Conservation (phyloP, 2,113 vertebrate species). For the Phainopepla nitens region DNA sequence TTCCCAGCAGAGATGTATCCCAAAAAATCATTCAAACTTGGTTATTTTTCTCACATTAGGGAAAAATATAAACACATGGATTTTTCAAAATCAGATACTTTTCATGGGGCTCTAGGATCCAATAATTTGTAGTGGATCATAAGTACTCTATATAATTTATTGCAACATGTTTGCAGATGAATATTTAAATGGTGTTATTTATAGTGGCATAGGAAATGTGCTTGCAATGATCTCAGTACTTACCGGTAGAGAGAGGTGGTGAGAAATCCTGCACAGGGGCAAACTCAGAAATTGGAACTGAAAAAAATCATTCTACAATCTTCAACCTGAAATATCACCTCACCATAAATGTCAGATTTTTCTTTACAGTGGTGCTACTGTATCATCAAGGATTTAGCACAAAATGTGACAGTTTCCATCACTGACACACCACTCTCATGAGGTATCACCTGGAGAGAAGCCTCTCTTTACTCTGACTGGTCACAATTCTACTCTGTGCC, state of each 20-base stretch:
- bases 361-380: background rate
- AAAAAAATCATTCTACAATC: background rate
- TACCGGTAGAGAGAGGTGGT: background rate
- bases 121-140: conserved; percentile 1
- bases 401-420: background rate
- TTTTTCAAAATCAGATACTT: background rate
- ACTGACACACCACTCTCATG: background rate
- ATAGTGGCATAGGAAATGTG: background rate
- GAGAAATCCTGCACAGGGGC: background rate
- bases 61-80: background rate
- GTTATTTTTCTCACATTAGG: background rate
- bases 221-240: background rate
- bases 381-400: background rate
- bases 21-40: background rate
- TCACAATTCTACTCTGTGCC: background rate
- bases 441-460: background rate
- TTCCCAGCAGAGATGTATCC: background rate
- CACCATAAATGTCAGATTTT: background rate
- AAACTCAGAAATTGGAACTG: background rate
- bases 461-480: background rate
- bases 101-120: background rate
- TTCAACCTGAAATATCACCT: background rate
- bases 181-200: conserved; percentile 17
- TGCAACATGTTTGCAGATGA: background rate
- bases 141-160: background rate